Evolutionary conservation across 1,140 invertebrate species (phyloP), one percentile per base, ranked within the genome.

Genomic region (Brachionus rubens): DNA sequence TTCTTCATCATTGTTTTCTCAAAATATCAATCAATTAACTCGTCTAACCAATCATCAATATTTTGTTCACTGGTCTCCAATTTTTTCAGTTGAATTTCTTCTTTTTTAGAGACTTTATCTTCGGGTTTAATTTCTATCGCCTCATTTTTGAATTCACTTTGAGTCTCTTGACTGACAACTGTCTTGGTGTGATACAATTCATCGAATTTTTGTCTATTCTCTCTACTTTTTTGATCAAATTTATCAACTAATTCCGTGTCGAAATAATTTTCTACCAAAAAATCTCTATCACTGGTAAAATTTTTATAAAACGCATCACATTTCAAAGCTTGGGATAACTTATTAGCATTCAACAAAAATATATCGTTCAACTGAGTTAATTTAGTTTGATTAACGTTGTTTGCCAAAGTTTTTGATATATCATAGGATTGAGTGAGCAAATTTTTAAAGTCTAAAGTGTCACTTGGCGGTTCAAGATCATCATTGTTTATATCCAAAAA

Each of bases 11-110:
- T n/a, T n/a, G n/a, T n/a, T n/a, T n/a, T n/a, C n/a, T n/a, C n/a
- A n/a, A n/a, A n/a, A n/a, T n/a, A n/a, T 52, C 26, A 26, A 26
- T 52, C 50, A 26, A 52, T 26, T 9, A 52, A 24, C 26, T 52
- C 19, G 21, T 52, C 19, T 12, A 59, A 19, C 54, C 54, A 59
- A n/a, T 59, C 54, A 21, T 59, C 54, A 36, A 59, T 59, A 59
- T 59, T 59, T 33, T 59, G 54, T 16, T 59, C 54, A 6, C 16
- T 59, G n/a, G 9, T 59, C 30, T 59, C 30, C 9, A 59, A 5
- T 59, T 26, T 4, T 10, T 59, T 36, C 5, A 36, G 30, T 16
- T 4, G 2, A n/a, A 59, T 21, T 19, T 59, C 30, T 6, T 36
- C 54, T 36, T 33, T 14, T 2, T 4, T 21, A 0, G 3, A 7